Evolutionary conservation across 2,888 invertebrate genomes (phyloP), one percentile per base, ranked within the genome.

Genomic region (Pollenia amentaria): DNA sequence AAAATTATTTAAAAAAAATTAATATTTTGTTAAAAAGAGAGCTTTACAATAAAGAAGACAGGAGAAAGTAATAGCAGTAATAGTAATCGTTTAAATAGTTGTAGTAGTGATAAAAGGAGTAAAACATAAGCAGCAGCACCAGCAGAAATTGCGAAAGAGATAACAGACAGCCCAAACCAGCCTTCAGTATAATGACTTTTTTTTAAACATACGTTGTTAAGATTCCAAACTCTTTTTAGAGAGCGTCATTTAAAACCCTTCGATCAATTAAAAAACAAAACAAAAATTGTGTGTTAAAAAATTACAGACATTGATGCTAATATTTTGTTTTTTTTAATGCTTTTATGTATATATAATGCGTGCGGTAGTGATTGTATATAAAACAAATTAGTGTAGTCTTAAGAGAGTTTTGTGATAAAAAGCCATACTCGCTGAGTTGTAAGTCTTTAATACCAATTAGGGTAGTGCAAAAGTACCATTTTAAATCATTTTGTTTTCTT

Each of bases 71-170:
- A 83, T 46, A 55, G 29, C 70, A 78, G 69, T 44, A 53, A 70
- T 53, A 84, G 57, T 70, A 55, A 82, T 46, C 57, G 85, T 73
- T 14, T 48, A 53, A 67, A n/a, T 70, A 69, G 72, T 57, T 73
- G 73, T 55, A 44, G 62, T 40, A 57, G 46, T 57, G n/a, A n/a
- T 16, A 64, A 48, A n/a, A 77, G 51, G 10, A 70, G 57, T 53
- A 76, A 73, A 84, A 85, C 87, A 85, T 87, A 87, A 87, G 82
- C 85, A 87, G 87, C 82, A 85, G 67, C 87, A 85, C 85, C 82
- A 85, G 79, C 86, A 82, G 78, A 82, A 72, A 65, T 67, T 78
- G 77, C 55, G 67, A 80, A 85, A 48, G 40, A 77, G 69, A 60
- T 48, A 46, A 48, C 44, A 78, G 48, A 70, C 70, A 67, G 69